A percentile compares a stretch with the other conserved stretches of the same genome.
Conservation (phyloP, 2,113 vertebrate genomes). For the Cichladusa arquata region DNA sequence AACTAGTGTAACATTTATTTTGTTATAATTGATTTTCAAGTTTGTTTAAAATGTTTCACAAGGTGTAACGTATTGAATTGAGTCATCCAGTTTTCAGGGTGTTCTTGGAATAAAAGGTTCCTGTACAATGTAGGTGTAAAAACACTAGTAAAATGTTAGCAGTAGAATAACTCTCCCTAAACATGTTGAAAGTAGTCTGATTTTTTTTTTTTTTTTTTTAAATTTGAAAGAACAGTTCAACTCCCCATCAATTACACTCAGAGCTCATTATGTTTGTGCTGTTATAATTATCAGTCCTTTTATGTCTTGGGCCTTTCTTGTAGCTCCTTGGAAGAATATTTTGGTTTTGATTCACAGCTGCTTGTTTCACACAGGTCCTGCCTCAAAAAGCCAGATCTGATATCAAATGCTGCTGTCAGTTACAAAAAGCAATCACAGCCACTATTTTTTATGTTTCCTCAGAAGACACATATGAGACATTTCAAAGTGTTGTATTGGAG, state of each 20-base stretch:
- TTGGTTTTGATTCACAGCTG: conserved; percentile 45
- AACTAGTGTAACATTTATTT: background rate
- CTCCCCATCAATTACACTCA: background rate
- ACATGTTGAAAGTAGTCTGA: background rate
- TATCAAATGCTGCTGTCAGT: background rate
- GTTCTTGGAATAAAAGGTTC: background rate
- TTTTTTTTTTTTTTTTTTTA: background rate
- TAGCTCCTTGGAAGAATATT: conserved; percentile 33
- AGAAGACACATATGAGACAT: background rate
- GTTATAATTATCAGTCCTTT: conserved; percentile 59
- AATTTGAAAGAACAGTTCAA: conserved; percentile 31
- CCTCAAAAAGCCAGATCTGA: conserved; percentile 1
- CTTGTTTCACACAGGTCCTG: conserved; percentile 36
- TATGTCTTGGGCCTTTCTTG: conserved; percentile 43
- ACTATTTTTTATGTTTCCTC: background rate
- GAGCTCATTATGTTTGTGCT: conserved; percentile 30
- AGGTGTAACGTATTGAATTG: conserved; percentile 42
- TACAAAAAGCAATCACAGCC: background rate
- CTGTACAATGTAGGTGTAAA: background rate
- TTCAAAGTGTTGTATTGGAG: background rate
- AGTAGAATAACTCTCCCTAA: background rate
- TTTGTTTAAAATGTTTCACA: conserved; percentile 54
- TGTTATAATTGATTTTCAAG: conserved; percentile 42
- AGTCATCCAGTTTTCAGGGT: conserved; percentile 20
- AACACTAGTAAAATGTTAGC: conserved; percentile 6